phyloP scores from a whole-genome alignment of 1,140 invertebrate genomes.

The Sitophilus oryzae region DNA sequence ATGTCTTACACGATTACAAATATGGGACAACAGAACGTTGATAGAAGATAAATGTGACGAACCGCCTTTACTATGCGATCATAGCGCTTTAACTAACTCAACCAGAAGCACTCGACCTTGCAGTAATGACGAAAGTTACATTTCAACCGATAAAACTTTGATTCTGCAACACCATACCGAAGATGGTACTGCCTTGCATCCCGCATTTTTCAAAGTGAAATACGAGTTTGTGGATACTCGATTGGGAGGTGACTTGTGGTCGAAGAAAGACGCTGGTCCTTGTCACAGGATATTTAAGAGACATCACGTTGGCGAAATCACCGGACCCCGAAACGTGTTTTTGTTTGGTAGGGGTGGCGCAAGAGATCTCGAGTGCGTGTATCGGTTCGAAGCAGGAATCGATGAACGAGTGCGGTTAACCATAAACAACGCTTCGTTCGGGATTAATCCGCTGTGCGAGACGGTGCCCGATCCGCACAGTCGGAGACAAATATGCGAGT shows the following conservation, averaged over 20 bases:
- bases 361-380: constrained; percentile 65
- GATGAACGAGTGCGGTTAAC: constrained; percentile 60
- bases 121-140: constrained; percentile 68
- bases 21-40: constrained; percentile 53
- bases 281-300: constrained; percentile 54
- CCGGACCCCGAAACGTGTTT: constrained; percentile 67
- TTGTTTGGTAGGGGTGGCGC: constrained; percentile 71
- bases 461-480: constrained; percentile 68
- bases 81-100: constrained; percentile 67
- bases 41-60: constrained; percentile 62
- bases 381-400: constrained; percentile 62
- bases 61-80: constrained; percentile 72
- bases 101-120: constrained; percentile 71
- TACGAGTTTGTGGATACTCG: constrained; percentile 82
- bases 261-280: constrained; percentile 43
- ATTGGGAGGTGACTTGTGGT: constrained; percentile 63
- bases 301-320: constrained; percentile 55
- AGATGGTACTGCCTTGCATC: constrained; percentile 61
- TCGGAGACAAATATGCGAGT: constrained; percentile 46
- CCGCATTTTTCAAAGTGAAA: constrained; percentile 58
- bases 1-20: constrained; percentile 56
- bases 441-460: constrained; percentile 56
- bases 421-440: constrained; percentile 66
- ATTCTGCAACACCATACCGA: constrained; percentile 49
- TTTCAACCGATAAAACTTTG: constrained; percentile 59